phyloP scores from a whole-genome alignment of 2,113 vertebrate species.

The Hucho hucho region DNA sequence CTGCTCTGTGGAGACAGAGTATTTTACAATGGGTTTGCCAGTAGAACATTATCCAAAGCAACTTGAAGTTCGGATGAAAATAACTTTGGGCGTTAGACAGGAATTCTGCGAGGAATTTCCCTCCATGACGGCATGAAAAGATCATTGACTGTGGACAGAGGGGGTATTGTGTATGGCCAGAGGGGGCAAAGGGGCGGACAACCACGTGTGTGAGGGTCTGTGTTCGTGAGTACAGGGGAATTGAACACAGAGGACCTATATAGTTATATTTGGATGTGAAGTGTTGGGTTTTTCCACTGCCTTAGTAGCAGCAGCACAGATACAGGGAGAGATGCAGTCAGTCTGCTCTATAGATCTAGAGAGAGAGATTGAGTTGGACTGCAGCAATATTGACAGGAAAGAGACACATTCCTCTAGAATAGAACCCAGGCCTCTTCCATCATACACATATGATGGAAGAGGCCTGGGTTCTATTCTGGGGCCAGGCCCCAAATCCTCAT shows the following conservation, averaged over 20 bases:
- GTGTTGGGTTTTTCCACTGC: neutral
- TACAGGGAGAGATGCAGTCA: neutral
- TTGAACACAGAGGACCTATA: neutral
- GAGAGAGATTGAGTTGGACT: neutral
- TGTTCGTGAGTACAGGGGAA: neutral
- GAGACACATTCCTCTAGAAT: constrained; percentile 33
- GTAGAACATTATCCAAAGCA: neutral
- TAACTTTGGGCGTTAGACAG: neutral
- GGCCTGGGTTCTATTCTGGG: too few relatives aligned
- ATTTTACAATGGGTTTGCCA: neutral
- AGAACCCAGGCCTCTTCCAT: constrained; percentile 30
- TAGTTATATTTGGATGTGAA: neutral
- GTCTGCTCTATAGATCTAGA: too few relatives aligned
- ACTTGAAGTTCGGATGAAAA: neutral
- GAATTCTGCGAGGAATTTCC: constrained; percentile 37
- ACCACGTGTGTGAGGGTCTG: constrained; percentile 11
- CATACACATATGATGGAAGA: too few relatives aligned
- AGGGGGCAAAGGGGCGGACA: neutral
- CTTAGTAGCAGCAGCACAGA: neutral
- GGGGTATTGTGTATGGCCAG: neutral
- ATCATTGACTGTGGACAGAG: constrained; percentile 35
- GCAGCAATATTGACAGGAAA: constrained; percentile 11
- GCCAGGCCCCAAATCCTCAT: too few relatives aligned
- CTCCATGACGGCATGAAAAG: constrained; percentile 48
- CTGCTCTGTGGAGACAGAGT: neutral